Evolutionary conservation across 2,888 invertebrate genomes (phyloP).

Genomic region (Tenthredo scrophulariae): DNA sequence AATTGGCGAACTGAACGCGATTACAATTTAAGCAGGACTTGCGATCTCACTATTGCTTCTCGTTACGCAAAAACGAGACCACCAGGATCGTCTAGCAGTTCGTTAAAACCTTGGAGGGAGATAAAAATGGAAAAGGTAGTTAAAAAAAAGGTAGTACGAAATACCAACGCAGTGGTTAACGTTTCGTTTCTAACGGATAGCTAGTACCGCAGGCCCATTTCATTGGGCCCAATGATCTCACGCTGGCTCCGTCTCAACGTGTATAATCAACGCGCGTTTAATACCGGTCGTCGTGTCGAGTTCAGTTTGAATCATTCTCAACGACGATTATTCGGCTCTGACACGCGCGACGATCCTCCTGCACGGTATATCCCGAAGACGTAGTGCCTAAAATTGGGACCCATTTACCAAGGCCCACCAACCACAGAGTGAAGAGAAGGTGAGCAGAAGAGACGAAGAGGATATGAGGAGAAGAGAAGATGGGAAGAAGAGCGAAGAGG

Average conservation of each 20-base stretch:
- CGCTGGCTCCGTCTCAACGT: conserved; percentile 38
- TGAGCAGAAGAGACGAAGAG: not conserved
- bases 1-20: not conserved
- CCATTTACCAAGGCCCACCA: conserved; percentile 14
- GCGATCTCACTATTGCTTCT: not conserved
- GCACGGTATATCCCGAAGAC: conserved; percentile 6
- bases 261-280: conserved; percentile 47
- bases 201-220: conserved; percentile 31
- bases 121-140: not conserved
- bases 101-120: not conserved
- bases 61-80: conserved; percentile 26
- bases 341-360: conserved; percentile 45
- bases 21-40: not conserved
- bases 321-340: conserved; percentile 46
- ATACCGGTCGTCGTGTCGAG: conserved; percentile 45
- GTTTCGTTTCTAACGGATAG: not conserved
- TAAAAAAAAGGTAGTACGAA: conserved; percentile 13
- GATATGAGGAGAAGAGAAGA: not conserved
- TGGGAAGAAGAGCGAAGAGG: not conserved
- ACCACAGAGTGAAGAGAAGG: conserved; percentile 23
- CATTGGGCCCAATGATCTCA: conserved; percentile 52
- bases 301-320: conserved; percentile 47
- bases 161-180: conserved; percentile 23
- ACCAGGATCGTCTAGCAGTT: conserved; percentile 17
- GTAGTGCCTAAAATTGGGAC: conserved; percentile 11